A percentile compares a stretch with the other conserved stretches of the same genome.
phyloP scores from a whole-genome alignment of 1,140 invertebrate genomes.

The Anoplophora glabripennis region DNA sequence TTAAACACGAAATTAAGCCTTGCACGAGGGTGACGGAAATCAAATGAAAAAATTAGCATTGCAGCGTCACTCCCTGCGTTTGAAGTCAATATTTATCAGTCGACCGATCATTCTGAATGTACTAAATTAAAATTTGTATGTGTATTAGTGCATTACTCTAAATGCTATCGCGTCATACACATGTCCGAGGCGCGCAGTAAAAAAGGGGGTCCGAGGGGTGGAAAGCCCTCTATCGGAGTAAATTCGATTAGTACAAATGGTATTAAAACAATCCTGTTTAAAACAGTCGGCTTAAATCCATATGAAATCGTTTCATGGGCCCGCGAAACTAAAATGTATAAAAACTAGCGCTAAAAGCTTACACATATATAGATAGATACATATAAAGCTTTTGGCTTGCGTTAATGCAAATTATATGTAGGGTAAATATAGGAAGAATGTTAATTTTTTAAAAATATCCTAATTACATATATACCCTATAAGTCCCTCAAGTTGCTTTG shows the following conservation, averaged over 20 bases:
- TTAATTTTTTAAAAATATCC: no score
- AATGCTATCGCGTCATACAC: conserved; percentile 40
- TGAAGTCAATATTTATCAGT: conserved; percentile 44
- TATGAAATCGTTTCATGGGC: conserved; percentile 3
- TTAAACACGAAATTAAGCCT: no score
- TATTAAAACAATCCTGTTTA: conserved; percentile 48
- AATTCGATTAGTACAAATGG: conserved; percentile 48
- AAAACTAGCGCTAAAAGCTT: conserved; percentile 2
- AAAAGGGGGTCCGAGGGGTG: conserved; percentile 11
- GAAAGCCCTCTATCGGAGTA: conserved; percentile 40
- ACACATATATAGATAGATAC: no score
- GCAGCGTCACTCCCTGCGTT: conserved; percentile 19
- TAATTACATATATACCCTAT: no score
- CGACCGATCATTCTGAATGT: conserved; percentile 43
- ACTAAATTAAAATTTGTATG: conserved; percentile 40
- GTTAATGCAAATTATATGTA: no score
- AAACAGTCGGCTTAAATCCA: conserved; percentile 34
- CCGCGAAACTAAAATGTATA: conserved; percentile 4
- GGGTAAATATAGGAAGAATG: no score
- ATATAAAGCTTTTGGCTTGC: no score
- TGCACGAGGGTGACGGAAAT: conserved; percentile 23
- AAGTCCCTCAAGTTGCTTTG: no score
- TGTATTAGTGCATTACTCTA: conserved; percentile 34
- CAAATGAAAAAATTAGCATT: conserved; percentile 38
- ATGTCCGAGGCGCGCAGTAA: conserved; percentile 25